Conservation (phyloP, 2,113 vertebrate genomes). For the Phalacrocorax carbo region DNA sequence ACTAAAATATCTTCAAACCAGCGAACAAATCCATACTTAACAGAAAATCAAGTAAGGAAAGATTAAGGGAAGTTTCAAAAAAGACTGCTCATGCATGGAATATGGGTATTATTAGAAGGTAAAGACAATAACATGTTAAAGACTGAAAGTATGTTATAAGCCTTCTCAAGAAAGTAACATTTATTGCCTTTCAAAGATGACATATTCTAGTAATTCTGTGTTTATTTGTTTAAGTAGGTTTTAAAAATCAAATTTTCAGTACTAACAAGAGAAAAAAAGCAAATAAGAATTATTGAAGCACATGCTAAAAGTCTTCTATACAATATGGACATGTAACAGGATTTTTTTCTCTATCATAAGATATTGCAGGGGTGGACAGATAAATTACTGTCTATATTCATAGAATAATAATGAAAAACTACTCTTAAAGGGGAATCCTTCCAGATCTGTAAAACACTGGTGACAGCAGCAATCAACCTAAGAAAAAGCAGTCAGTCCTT, state of each 20-base stretch:
- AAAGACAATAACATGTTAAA: not conserved
- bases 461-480: conserved; percentile 37
- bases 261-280: conserved; percentile 30
- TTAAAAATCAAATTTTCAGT: conserved; percentile 41
- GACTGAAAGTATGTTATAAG: not conserved
- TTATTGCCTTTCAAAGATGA: conserved; percentile 28
- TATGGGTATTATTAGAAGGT: not conserved
- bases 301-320: conserved; percentile 32
- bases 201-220: conserved; percentile 32
- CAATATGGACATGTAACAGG: conserved; percentile 10
- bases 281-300: not conserved
- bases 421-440: conserved; percentile 39
- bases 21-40: not conserved
- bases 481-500: conserved; percentile 24
- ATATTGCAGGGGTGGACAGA: conserved; percentile 39
- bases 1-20: not conserved
- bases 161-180: conserved; percentile 17
- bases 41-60: not conserved
- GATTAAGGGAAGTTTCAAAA: not conserved
- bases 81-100: not conserved
- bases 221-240: conserved; percentile 53
- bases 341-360: conserved; percentile 29
- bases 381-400: conserved; percentile 56
- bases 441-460: conserved; percentile 4
- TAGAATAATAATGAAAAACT: conserved; percentile 52